Base-by-base conservation (phyloP, 1,140 invertebrate genomes). In the Luehdorfia chinensis region DNA sequence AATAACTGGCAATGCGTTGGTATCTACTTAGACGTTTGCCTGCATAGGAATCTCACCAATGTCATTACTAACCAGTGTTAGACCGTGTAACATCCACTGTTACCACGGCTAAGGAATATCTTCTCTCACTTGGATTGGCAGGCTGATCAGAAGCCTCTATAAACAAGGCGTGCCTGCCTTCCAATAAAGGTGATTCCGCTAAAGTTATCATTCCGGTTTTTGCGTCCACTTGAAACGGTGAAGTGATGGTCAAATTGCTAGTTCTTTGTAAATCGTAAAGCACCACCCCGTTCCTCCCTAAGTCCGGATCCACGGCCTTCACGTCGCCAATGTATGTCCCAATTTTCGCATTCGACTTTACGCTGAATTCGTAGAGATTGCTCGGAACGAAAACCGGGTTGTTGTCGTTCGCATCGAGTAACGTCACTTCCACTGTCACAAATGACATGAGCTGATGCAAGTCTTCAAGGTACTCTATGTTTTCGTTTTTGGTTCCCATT, bases 371-470 rank as follows among this genome's bases (percentile, higher is more conserved):
- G 63, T 96, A 96, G 0, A 96, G 78, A 74, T 95, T 96, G 30
- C 90, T 92, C 0, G 94, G 94, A 7, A 94, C 88, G 66, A 96
- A 96, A 4, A 91, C 91, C 0, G 95, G 95, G 64, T 94, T 95
- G 64, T 96, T 96, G 50, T 96, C 95, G 75, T 96, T 96, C 4
- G 94, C 93, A 72, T 96, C 95, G 0, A 96, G 83, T 11, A 96
- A 70, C 0, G 93, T 94, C 0, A 95, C 92, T 83, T 94, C 93
- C 0, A 95, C 92, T n/a, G 89, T 89, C 0, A 94, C 94, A 16
- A 88, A 91, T 1, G 92, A 91, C 76, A 61, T 90, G 65, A 75
- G 62, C 79, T 78, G 84, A 59, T 66, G 81, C 34, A 33, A 80
- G 60, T 66, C 78, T 51, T 70, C 73, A 33, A 75, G 60, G 12